Conservation (phyloP, 2,113 vertebrate species). For the Brachionichthys hirsutus region DNA sequence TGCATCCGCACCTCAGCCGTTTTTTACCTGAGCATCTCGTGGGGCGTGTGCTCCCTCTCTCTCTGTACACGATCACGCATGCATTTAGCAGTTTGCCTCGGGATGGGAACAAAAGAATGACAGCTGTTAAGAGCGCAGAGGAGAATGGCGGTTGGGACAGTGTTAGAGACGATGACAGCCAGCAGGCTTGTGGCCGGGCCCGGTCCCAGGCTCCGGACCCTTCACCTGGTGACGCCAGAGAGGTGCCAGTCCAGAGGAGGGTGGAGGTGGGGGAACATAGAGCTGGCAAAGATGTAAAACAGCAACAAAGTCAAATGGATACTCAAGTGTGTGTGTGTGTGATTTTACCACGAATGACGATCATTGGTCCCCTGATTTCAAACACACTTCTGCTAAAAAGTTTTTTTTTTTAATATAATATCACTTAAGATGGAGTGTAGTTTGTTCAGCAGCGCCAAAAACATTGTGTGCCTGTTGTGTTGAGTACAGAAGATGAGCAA, state of each 20-base stretch:
- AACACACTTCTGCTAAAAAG: too few relatives aligned
- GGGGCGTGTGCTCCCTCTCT: not conserved
- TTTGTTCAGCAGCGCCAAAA: too few relatives aligned
- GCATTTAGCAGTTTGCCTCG: slow-evolving; percentile 42
- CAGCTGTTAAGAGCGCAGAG: slow-evolving; percentile 56
- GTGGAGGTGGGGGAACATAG: not conserved
- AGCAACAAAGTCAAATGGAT: slow-evolving; percentile 37
- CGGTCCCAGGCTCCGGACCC: slow-evolving; percentile 53
- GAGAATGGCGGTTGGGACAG: slow-evolving; percentile 40
- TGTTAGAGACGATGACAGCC: slow-evolving; percentile 64
- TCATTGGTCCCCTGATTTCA: not conserved
- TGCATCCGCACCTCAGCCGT: slow-evolving; percentile 12
- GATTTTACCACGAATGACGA: slow-evolving; percentile 10
- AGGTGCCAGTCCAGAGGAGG: slow-evolving; percentile 26
- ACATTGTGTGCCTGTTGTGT: too few relatives aligned
- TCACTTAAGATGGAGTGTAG: too few relatives aligned
- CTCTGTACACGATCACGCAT: slow-evolving; percentile 27
- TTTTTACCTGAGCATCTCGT: slow-evolving; percentile 28
- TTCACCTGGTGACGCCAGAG: slow-evolving; percentile 49
- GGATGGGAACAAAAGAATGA: slow-evolving; percentile 53
- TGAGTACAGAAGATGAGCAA: not conserved
- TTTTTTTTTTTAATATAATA: too few relatives aligned
- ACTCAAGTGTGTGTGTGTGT: slow-evolving; percentile 2
- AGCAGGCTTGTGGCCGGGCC: slow-evolving; percentile 57
- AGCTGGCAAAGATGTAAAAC: slow-evolving; percentile 45